Conservation (phyloP, 2,797 vertebrate genomes). For the Myiothlypis chrysogaster region DNA sequence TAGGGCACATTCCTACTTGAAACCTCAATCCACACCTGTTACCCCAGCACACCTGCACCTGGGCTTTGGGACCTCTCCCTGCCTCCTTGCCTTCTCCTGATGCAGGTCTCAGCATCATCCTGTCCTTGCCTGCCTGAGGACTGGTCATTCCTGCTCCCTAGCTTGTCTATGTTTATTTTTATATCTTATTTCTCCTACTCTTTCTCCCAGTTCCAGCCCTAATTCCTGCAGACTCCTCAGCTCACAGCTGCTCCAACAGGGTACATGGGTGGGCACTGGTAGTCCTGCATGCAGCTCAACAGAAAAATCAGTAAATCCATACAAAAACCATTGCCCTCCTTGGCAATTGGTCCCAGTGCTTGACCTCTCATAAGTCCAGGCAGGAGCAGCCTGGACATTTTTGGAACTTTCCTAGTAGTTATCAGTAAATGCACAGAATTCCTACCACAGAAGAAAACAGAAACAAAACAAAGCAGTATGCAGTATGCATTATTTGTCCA, state of each 20-base stretch:
- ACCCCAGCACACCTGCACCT: not conserved
- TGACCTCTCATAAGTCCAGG: not conserved
- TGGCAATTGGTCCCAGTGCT: not conserved
- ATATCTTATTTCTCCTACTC: not conserved
- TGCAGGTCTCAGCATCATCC: not conserved
- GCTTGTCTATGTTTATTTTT: fast-evolving
- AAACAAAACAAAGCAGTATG: not conserved
- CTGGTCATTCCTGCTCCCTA: not conserved
- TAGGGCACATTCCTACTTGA: not conserved
- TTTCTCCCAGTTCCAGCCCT: not conserved
- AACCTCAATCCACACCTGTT: not conserved
- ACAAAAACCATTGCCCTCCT: not conserved
- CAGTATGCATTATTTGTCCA: not conserved
- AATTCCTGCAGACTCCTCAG: not conserved
- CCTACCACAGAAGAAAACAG: fast-evolving
- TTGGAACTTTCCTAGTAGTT: not conserved
- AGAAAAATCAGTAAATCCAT: not conserved
- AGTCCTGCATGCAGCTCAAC: not conserved
- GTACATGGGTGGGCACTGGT: not conserved
- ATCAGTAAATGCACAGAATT: not conserved
- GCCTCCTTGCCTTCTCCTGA: not conserved
- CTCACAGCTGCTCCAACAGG: not conserved
- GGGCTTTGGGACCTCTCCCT: not conserved
- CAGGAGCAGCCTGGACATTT: not conserved
- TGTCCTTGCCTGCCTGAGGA: not conserved